Evolutionary conservation across 2,888 invertebrate species (phyloP).

Genomic region (Chrysolina americana): DNA sequence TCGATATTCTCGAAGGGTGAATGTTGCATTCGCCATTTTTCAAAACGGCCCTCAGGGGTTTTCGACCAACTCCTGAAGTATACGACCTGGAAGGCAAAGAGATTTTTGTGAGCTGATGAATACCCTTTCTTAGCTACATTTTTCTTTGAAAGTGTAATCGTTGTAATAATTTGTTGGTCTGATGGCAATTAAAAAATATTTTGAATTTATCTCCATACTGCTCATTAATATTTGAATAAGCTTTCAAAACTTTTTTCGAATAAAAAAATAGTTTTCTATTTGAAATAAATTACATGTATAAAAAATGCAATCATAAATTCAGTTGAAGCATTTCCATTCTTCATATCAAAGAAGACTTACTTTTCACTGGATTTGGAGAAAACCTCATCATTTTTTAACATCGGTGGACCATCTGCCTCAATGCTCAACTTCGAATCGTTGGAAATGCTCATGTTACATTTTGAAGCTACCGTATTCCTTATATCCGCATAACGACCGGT

Average conservation of each 20-base stretch:
- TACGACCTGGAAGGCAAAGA: neutral
- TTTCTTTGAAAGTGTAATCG: neutral
- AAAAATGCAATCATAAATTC: too few species aligned
- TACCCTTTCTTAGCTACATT: neutral
- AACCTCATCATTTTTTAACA: neutral
- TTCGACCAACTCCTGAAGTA: neutral
- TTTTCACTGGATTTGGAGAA: neutral
- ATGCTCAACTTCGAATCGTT: neutral
- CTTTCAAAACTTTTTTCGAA: too few species aligned
- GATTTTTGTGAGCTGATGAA: constrained; percentile 9
- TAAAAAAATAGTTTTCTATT: too few species aligned
- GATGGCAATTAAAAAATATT: neutral
- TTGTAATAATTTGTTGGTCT: neutral
- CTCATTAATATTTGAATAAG: neutral
- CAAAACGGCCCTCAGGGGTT: constrained; percentile 37
- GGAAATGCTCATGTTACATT: neutral
- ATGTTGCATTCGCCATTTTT: constrained; percentile 49
- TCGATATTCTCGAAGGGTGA: constrained; percentile 35
- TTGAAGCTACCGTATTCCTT: neutral
- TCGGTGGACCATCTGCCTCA: neutral
- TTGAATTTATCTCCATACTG: neutral
- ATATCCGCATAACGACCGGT: neutral
- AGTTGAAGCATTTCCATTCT: too few species aligned
- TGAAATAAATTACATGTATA: too few species aligned
- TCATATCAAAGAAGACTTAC: neutral